Evolutionary conservation across 37 sponge, comb jelly and placozoan genomes (phyloP), one percentile per base, ranked within the genome.

Genomic region (Theonella swinhoei): DNA sequence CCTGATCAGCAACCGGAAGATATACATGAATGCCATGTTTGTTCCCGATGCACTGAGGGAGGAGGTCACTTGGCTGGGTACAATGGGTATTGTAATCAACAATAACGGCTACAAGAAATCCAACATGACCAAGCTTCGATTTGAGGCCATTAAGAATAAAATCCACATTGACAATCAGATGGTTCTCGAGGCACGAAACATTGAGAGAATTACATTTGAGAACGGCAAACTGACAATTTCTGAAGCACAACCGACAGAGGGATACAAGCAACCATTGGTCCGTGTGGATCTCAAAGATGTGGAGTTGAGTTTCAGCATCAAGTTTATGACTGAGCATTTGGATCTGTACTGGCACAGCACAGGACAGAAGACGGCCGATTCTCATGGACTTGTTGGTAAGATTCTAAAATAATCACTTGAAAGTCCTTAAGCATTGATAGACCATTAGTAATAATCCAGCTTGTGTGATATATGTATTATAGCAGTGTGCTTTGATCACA

Each of bases 281-380:
- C 54, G 54, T 14, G 54, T 47, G 54, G 54, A 47, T 47, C 54
- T 47, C 54, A 47, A 47, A 47, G 54, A 47, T 14, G 54, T 47
- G 54, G 54, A 47, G 14, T 20, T 68, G 69, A 54, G 35, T 23
- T 81, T 81, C 72, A 81, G 70, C 24, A 71, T 81, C 71, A 81
- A 81, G 39, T 81, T 62, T 58, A 62, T 37, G 39, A 81, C 41
- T 38, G 39, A 81, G 36, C 82, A 81, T 59, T 34, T 81, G 36
- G 82, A 81, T 58, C 29, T 81, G 28, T 81, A 36, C 82, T 81
- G 82, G 82, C 82, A 81, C 82, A 81, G 60, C 19, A 81, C 82
- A 59, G 82, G 82, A 81, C n/a, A 71, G 37, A 70, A 71, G 33
- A 31, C 29, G 25, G 30, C 37, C 22, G 28, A 70, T 47, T 81